A percentile compares a stretch with the other conserved stretches of the same genome.
phyloP scores from a whole-genome alignment of 2,888 invertebrate genomes.

The Pammene aurita region DNA sequence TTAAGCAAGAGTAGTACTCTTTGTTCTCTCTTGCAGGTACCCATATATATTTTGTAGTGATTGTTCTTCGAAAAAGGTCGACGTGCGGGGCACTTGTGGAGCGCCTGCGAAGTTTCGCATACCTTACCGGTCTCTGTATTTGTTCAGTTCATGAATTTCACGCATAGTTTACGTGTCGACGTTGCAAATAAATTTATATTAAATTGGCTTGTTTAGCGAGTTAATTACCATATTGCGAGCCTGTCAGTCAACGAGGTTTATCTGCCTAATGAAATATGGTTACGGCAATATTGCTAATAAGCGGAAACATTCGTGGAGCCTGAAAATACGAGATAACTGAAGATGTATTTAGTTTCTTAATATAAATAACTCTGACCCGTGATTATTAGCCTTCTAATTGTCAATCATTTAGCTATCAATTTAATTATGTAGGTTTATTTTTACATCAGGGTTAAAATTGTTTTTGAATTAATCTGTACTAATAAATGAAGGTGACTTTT shows the following conservation, averaged over 20 bases:
- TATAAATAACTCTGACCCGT: background rate
- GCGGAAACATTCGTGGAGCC: slow-evolving; percentile 7
- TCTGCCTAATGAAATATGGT: slow-evolving; percentile 32
- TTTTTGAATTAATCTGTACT: too few relatives aligned
- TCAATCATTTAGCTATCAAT: too few relatives aligned
- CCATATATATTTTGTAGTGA: slow-evolving; percentile 41
- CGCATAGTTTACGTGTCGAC: slow-evolving; percentile 58
- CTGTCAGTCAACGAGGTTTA: slow-evolving; percentile 41
- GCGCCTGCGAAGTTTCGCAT: slow-evolving; percentile 55
- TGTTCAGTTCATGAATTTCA: slow-evolving; percentile 52
- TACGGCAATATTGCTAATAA: slow-evolving; percentile 28
- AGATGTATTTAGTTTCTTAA: background rate
- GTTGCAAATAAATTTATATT: slow-evolving; percentile 53
- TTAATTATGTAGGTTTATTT: background rate
- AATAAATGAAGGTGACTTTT: too few relatives aligned
- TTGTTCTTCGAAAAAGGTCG: slow-evolving; percentile 50
- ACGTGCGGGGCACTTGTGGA: slow-evolving; percentile 49
- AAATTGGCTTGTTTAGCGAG: slow-evolving; percentile 54
- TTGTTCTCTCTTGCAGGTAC: slow-evolving; percentile 47
- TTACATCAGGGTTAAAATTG: too few relatives aligned
- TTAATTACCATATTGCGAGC: slow-evolving; percentile 56
- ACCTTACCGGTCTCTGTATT: slow-evolving; percentile 55
- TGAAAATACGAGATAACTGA: slow-evolving; percentile 19
- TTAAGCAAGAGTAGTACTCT: slow-evolving; percentile 8
- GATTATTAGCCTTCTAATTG: background rate